These are phyloP conservation scores for Campopleginae sp. DNA, from an alignment of 2,888 invertebrate species.

Conservation along the genomic window DNA sequence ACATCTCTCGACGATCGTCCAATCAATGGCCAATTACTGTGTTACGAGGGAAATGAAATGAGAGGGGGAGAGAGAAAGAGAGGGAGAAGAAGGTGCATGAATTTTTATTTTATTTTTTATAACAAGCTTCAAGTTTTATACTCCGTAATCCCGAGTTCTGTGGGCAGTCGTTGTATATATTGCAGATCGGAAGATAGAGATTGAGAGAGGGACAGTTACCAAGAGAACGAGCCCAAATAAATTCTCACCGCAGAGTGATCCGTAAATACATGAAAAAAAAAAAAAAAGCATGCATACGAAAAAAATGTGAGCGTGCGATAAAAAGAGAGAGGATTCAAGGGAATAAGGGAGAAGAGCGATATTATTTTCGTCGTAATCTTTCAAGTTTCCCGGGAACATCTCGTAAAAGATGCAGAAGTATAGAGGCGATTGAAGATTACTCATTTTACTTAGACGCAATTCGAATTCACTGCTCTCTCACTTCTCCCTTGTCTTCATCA, in stretches of 20 bases:
- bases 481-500: neutral
- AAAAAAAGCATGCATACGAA: neutral
- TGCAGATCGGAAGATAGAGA: slow-evolving; percentile 38
- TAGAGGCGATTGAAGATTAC: slow-evolving; percentile 63
- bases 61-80: neutral
- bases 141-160: slow-evolving; percentile 42
- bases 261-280: neutral
- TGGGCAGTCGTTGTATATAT: slow-evolving; percentile 17
- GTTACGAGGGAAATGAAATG: neutral
- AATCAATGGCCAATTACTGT: no score
- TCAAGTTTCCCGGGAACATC: slow-evolving; percentile 45
- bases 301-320: slow-evolving; percentile 44
- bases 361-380: slow-evolving; percentile 58
- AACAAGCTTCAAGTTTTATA: slow-evolving; percentile 41
- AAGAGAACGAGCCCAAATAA: slow-evolving; percentile 34
- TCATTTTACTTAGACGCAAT: slow-evolving; percentile 47
- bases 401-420: slow-evolving; percentile 64
- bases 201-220: slow-evolving; percentile 34
- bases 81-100: neutral
- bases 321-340: slow-evolving; percentile 26
- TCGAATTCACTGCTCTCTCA: slow-evolving; percentile 3
- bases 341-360: slow-evolving; percentile 13
- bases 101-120: slow-evolving; percentile 47
- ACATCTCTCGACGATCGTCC: no score
- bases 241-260: slow-evolving; percentile 7